These are phyloP conservation scores for Neopipo cinnamomea DNA, from an alignment of 2,113 vertebrate genomes.

Conservation along the genomic window DNA sequence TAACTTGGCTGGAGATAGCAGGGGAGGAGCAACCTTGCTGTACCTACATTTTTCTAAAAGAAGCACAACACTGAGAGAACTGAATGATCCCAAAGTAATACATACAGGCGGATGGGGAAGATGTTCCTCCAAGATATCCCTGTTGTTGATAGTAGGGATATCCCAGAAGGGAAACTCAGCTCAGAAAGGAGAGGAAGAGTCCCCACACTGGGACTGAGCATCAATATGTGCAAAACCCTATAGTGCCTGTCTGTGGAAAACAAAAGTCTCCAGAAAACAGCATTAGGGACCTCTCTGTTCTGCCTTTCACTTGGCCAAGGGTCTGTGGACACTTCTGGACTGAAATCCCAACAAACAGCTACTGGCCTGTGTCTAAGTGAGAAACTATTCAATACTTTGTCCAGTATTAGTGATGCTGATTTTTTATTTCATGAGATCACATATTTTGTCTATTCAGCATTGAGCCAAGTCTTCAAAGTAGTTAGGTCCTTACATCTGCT, in stretches of 20 bases:
- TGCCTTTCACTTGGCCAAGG: neutral
- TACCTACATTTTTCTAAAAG: neutral
- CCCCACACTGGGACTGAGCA: accelerated
- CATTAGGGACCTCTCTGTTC: neutral
- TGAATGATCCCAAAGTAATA: neutral
- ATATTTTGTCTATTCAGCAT: neutral
- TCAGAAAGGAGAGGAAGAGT: neutral
- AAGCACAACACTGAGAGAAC: neutral
- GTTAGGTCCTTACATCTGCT: neutral
- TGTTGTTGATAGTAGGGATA: neutral
- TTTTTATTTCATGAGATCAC: neutral
- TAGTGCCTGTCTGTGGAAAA: neutral
- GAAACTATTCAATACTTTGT: neutral
- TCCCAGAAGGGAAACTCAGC: neutral
- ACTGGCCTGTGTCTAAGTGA: neutral
- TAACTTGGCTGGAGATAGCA: neutral
- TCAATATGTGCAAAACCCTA: neutral
- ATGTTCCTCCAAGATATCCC: neutral
- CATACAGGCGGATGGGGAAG: neutral
- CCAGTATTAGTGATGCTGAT: neutral
- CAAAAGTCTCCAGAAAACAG: neutral
- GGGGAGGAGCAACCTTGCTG: neutral
- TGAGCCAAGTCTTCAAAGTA: neutral
- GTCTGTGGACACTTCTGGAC: neutral
- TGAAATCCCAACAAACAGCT: neutral